Conservation (phyloP, 2,888 invertebrate genomes). For the Dryobotodes eremita region DNA sequence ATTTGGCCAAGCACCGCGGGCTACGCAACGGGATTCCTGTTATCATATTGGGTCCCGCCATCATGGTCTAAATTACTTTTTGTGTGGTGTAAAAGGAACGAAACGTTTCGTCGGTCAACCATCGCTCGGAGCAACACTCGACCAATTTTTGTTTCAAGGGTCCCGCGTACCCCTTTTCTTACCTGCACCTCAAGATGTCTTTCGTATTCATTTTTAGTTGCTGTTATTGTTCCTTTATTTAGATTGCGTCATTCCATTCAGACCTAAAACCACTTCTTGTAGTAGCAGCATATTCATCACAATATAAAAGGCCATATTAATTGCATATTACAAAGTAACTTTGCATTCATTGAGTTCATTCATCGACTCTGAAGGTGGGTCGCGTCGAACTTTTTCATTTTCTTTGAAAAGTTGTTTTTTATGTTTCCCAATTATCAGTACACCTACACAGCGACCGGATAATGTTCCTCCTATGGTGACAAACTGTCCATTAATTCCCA, state of each 20-base stretch:
- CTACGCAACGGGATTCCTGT: constrained; percentile 89
- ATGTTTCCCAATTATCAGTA: constrained; percentile 54
- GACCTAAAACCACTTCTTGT: constrained; percentile 48
- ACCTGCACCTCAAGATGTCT: constrained; percentile 80
- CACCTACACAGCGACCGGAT: constrained; percentile 46
- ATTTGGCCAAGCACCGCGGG: constrained; percentile 80
- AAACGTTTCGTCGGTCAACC: constrained; percentile 78
- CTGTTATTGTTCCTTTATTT: constrained; percentile 70
- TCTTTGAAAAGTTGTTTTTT: constrained; percentile 33
- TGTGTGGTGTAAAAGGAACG: constrained; percentile 83
- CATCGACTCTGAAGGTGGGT: constrained; percentile 20
- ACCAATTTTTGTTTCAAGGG: constrained; percentile 81
- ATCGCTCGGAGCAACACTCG: constrained; percentile 84
- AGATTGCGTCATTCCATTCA: constrained; percentile 72
- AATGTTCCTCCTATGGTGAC: constrained; percentile 51
- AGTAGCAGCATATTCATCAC: constrained; percentile 40
- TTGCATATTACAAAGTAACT: constrained; percentile 25
- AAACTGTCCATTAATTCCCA: constrained; percentile 52
- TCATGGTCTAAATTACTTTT: constrained; percentile 88
- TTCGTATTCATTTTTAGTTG: constrained; percentile 72
- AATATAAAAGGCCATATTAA: constrained; percentile 55
- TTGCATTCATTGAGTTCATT: constrained; percentile 40
- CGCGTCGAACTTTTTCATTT: constrained; percentile 32
- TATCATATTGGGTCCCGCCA: constrained; percentile 87
- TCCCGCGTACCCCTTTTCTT: constrained; percentile 83